Evolutionary conservation across 2,113 vertebrate genomes (phyloP).

Genomic region (Lampris megalopsis): DNA sequence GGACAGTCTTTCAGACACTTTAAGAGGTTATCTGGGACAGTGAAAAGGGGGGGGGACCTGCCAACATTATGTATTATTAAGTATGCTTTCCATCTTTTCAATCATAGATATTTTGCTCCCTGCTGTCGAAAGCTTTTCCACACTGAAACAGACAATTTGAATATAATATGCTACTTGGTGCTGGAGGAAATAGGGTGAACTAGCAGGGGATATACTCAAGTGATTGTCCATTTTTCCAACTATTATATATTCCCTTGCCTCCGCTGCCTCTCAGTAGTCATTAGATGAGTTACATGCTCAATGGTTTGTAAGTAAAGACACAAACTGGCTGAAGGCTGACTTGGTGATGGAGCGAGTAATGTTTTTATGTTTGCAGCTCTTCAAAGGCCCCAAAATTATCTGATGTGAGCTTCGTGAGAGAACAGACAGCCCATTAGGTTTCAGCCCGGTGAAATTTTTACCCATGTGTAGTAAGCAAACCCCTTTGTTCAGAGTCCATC

Average conservation of each 20-base stretch:
- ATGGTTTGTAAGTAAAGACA: background rate
- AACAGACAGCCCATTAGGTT: background rate
- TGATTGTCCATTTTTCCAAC: background rate
- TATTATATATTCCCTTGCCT: constrained; percentile 5
- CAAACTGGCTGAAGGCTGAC: constrained; percentile 7
- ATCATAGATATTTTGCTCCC: constrained; percentile 1
- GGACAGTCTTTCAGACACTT: background rate
- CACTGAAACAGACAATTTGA: constrained; percentile 24
- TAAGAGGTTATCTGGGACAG: background rate
- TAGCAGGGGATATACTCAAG: background rate
- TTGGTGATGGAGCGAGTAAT: background rate
- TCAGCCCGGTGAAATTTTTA: background rate
- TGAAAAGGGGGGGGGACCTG: no score
- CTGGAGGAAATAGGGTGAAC: background rate
- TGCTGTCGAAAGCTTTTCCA: constrained; percentile 30
- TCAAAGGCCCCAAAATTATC: background rate
- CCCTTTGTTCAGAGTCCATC: no score
- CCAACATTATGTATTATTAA: background rate
- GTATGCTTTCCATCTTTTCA: constrained; percentile 4
- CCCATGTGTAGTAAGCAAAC: background rate
- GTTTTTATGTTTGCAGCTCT: background rate
- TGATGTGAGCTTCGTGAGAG: background rate
- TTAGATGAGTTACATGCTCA: constrained; percentile 18
- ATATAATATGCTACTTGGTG: constrained; percentile 20
- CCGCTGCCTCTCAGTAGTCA: background rate